Percentiles rank a stretch among this genome's conserved stretches.
Evolutionary conservation across 2,113 vertebrate genomes (phyloP).

Genomic region (Solea senegalensis): DNA sequence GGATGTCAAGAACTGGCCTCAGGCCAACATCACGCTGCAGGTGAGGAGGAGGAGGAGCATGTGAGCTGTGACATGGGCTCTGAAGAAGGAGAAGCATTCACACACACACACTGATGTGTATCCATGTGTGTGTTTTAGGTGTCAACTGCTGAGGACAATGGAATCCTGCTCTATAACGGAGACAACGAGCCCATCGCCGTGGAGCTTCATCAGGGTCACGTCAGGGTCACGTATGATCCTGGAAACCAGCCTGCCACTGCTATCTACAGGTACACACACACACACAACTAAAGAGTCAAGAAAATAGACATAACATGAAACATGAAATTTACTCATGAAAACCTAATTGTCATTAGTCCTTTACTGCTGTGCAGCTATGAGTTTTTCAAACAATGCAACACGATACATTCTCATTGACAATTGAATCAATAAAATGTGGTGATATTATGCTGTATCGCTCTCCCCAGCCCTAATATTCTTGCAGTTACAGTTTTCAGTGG

Average conservation of each 20-base stretch:
- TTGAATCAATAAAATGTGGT: no score
- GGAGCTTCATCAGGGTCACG: constrained; percentile 93
- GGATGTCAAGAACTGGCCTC: constrained; percentile 93
- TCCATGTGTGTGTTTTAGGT: constrained; percentile 80
- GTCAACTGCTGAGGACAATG: constrained; percentile 95
- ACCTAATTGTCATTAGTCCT: no score
- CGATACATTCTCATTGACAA: no score
- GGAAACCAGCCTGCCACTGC: constrained; percentile 91
- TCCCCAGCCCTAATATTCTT: no score
- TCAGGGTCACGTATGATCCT: constrained; percentile 94
- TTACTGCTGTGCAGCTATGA: no score
- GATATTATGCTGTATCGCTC: no score
- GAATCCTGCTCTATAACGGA: constrained; percentile 93
- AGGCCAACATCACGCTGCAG: constrained; percentile 96
- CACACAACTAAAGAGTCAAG: background rate
- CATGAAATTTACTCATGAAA: no score
- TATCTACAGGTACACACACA: constrained; percentile 90
- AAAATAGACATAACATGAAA: no score
- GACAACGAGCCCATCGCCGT: constrained; percentile 95
- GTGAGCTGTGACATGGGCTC: background rate
- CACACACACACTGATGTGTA: background rate
- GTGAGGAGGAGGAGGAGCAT: constrained; percentile 61
- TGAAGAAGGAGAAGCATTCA: background rate
- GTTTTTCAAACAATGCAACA: no score
- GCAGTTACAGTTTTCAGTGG: no score